These are phyloP conservation scores for Orthosia gothica DNA, from an alignment of 2,888 invertebrate species.

Conservation along the genomic window DNA sequence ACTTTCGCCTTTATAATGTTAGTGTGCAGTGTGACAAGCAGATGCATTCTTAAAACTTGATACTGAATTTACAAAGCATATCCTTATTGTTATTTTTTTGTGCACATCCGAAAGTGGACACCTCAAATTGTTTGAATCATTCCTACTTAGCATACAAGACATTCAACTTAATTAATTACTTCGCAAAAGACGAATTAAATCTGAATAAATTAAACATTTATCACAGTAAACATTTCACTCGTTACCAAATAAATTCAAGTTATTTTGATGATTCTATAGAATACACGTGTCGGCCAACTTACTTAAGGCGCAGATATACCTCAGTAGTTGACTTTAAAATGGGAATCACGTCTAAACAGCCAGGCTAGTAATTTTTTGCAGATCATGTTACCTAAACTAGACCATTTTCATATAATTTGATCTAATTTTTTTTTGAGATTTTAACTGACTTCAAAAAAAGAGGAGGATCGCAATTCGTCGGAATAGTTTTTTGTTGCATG, in stretches of 20 bases:
- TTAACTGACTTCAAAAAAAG: too few species aligned
- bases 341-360: too few species aligned
- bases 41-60: neutral
- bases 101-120: slow-evolving; percentile 6
- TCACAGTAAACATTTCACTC: slow-evolving; percentile 36
- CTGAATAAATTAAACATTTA: slow-evolving; percentile 16
- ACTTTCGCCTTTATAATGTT: too few species aligned
- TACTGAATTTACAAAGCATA: neutral
- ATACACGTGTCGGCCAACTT: slow-evolving; percentile 6
- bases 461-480: too few species aligned
- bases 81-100: neutral
- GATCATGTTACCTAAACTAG: too few species aligned
- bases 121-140: slow-evolving; percentile 2
- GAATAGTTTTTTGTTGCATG: too few species aligned
- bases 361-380: too few species aligned
- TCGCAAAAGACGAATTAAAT: slow-evolving; percentile 26
- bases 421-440: too few species aligned
- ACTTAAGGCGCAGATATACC: neutral
- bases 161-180: slow-evolving; percentile 18
- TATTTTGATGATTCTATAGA: slow-evolving; percentile 30
- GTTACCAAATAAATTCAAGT: slow-evolving; percentile 21
- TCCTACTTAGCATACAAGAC: slow-evolving; percentile 17
- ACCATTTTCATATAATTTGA: too few species aligned
- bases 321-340: too few species aligned
- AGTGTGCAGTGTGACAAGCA: neutral